Evolutionary conservation across 2,797 vertebrate genomes (phyloP).

Genomic region (Chelonia mydas): DNA sequence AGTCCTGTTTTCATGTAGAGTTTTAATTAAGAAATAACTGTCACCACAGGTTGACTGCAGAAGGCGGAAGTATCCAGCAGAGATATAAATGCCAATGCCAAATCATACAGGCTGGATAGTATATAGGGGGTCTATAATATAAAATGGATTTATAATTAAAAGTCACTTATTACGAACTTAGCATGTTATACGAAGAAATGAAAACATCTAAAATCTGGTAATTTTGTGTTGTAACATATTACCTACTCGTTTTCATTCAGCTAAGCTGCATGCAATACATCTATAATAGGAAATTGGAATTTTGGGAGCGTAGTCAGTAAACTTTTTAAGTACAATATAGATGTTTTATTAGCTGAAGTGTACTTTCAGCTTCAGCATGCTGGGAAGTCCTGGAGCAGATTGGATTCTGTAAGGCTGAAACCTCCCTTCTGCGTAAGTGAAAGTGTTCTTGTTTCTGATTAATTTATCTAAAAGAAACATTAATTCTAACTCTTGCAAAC

Average conservation of each 20-base stretch:
- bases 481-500: conserved; percentile 64
- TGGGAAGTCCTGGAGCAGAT: conserved; percentile 62
- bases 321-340: neutral
- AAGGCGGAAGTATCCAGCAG: conserved; percentile 81
- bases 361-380: conserved; percentile 14
- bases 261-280: neutral
- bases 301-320: neutral
- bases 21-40: conserved; percentile 88
- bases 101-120: conserved; percentile 77
- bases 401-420: conserved; percentile 48
- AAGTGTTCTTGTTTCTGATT: conserved; percentile 62
- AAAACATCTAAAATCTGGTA: neutral
- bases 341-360: conserved; percentile 16
- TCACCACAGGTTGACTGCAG: conserved; percentile 83
- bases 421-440: conserved; percentile 57
- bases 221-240: neutral
- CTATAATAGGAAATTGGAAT: neutral
- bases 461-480: conserved; percentile 50
- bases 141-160: conserved; percentile 79
- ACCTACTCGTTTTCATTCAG: neutral
- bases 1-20: conserved; percentile 78
- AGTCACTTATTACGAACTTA: conserved; percentile 54
- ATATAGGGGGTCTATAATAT: conserved; percentile 71
- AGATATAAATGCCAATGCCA: conserved; percentile 80
- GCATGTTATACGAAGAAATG: neutral